phyloP scores from a whole-genome alignment of 2,113 vertebrate genomes.

The Rhabdornis inornatus region DNA sequence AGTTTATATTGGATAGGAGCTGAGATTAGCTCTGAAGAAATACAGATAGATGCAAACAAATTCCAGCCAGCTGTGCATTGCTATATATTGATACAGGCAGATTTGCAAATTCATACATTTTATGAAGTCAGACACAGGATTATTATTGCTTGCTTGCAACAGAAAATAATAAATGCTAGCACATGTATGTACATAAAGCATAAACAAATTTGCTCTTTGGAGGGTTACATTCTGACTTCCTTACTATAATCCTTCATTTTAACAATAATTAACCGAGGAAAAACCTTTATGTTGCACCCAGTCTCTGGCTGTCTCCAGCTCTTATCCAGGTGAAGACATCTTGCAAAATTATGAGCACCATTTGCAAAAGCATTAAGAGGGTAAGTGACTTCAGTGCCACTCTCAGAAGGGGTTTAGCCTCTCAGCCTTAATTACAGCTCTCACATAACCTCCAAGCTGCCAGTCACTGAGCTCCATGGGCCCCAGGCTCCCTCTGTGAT shows the following conservation, averaged over 20 bases:
- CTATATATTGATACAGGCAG: neutral
- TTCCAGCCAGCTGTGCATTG: neutral
- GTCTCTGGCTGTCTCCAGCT: neutral
- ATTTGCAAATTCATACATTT: slow-evolving; percentile 7
- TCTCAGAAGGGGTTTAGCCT: neutral
- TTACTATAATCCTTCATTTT: neutral
- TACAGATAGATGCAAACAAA: neutral
- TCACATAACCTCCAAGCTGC: neutral
- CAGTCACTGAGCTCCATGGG: neutral
- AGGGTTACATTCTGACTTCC: neutral
- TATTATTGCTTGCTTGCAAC: neutral
- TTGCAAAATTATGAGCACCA: neutral
- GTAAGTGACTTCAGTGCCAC: neutral
- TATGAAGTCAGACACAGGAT: neutral
- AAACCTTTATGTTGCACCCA: neutral
- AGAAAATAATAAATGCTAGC: neutral
- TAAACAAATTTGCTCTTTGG: neutral
- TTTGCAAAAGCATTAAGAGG: neutral
- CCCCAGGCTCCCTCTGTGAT: neutral
- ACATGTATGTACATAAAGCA: neutral
- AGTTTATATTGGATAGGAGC: neutral
- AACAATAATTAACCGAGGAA: neutral
- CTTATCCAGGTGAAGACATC: neutral
- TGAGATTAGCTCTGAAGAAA: slow-evolving; percentile 12
- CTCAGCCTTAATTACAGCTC: neutral